Conservation (phyloP, 2,797 vertebrate species). For the Menidia menidia region DNA sequence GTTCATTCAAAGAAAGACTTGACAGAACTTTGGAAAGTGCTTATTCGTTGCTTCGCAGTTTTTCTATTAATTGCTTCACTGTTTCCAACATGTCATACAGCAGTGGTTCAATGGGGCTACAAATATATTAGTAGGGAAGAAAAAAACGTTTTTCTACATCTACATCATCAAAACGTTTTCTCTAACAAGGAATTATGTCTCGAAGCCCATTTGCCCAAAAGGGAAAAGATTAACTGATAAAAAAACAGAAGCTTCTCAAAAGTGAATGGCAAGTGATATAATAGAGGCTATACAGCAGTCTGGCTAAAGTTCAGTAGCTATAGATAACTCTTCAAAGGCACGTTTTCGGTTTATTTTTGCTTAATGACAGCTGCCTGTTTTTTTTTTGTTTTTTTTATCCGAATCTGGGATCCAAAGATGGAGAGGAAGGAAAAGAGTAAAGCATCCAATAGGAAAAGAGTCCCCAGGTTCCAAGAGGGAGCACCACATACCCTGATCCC, state of each 20-base stretch:
- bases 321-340: slow-evolving; percentile 49
- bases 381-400: slow-evolving; percentile 15
- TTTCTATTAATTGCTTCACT: slow-evolving; percentile 45
- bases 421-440: slow-evolving; percentile 55
- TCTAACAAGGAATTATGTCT: slow-evolving; percentile 69
- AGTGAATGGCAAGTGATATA: slow-evolving; percentile 57
- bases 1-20: slow-evolving; percentile 12
- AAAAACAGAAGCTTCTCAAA: slow-evolving; percentile 38
- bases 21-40: slow-evolving; percentile 12
- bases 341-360: slow-evolving; percentile 35
- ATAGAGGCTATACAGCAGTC: slow-evolving; percentile 24
- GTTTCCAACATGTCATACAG: slow-evolving; percentile 24
- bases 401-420: slow-evolving; percentile 48
- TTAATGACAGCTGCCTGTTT: slow-evolving; percentile 41
- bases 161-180: slow-evolving; percentile 50
- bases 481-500: slow-evolving; percentile 50
- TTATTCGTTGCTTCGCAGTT: slow-evolving; percentile 34
- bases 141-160: slow-evolving; percentile 61
- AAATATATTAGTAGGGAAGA: slow-evolving; percentile 56
- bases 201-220: slow-evolving; percentile 47
- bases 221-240: slow-evolving; percentile 45
- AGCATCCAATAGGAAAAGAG: slow-evolving; percentile 54
- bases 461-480: slow-evolving; percentile 40
- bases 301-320: slow-evolving; percentile 41
- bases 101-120: slow-evolving; percentile 8